Percentiles rank a stretch among this genome's conserved stretches.
phyloP scores from a whole-genome alignment of 2,888 invertebrate genomes.

The Stegophylla sp. region DNA sequence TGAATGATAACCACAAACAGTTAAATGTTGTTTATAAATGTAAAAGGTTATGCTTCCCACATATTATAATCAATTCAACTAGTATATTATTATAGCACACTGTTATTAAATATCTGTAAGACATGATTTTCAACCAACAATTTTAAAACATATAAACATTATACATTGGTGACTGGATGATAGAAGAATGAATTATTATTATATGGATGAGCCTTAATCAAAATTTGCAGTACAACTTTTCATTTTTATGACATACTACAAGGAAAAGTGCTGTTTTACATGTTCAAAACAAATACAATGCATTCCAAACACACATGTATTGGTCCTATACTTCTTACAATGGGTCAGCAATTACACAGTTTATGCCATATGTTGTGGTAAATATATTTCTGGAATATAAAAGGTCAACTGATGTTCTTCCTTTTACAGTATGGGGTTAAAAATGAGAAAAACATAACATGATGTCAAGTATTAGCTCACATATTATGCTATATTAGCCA shows the following conservation, averaged over 20 bases:
- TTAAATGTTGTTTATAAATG: background rate
- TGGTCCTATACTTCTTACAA: constrained; percentile 11
- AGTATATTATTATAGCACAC: background rate
- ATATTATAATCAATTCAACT: constrained; percentile 3
- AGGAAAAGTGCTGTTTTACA: background rate
- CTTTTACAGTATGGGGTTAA: background rate
- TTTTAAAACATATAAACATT: background rate
- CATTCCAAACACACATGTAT: background rate
- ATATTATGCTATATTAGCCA: too few species aligned
- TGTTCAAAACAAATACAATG: background rate
- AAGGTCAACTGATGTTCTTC: background rate
- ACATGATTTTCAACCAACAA: background rate
- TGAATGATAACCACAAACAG: background rate
- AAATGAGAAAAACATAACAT: background rate
- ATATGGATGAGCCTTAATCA: background rate
- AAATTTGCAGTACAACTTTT: background rate
- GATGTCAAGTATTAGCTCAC: background rate
- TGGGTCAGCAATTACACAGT: background rate
- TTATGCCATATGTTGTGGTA: constrained; percentile 7
- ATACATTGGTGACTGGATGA: background rate
- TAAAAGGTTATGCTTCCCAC: constrained; percentile 22
- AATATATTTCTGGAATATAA: background rate
- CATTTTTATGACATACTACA: background rate
- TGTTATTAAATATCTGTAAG: background rate
- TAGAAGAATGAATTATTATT: background rate